Base-by-base conservation (phyloP, 2,888 invertebrate species). In the Cyrtodaria siliqua region DNA sequence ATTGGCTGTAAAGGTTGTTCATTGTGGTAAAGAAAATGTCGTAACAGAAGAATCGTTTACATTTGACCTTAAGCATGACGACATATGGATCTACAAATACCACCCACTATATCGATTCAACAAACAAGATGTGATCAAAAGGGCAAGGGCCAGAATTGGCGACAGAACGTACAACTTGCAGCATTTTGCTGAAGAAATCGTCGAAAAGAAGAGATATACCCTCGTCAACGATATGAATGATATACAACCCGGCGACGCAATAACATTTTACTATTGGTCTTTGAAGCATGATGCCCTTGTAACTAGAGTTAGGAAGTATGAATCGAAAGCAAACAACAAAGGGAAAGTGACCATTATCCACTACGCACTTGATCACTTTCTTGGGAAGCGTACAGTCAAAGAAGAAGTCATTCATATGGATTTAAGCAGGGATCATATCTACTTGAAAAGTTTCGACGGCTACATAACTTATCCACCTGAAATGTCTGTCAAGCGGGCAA, bases 21-120 rank as follows among this genome's bases (percentile, higher is more conserved):
- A 76, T 27, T 66, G 66, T 26, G 66, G 70, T 1, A 18, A 24
- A 20, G 29, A 52, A 12, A 18, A 49, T 8, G n/a, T 26, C 9
- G 66, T 71, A 1, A 40, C 18, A 4, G 76, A 76, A 55, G 76
- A 76, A n/a, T n/a, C 12, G 1, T 60, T 66, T 16, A 38, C 8
- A 16, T 56, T 76, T 57, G 70, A 76, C 33, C 44, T 76, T 38
- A 61, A 57, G 9, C 23, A 26, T 9, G 66, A 60, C 24, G 62
- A 76, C 26, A 49, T 76, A 9, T 67, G 61, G 70, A 70, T 70
- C 16, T 66, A 67, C 40, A 42, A 56, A 8, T 61, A 61, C 40
- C 70, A 66, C 49, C 64, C 70, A 1, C 14, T 66, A 0, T 62
- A 61, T 26, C 33, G 40, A 29, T 76, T 40, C 40, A 53, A 42